These are phyloP conservation scores for Lepilemur ruficaudatus DNA, from an alignment of 2,797 vertebrate species.

Conservation along the genomic window DNA sequence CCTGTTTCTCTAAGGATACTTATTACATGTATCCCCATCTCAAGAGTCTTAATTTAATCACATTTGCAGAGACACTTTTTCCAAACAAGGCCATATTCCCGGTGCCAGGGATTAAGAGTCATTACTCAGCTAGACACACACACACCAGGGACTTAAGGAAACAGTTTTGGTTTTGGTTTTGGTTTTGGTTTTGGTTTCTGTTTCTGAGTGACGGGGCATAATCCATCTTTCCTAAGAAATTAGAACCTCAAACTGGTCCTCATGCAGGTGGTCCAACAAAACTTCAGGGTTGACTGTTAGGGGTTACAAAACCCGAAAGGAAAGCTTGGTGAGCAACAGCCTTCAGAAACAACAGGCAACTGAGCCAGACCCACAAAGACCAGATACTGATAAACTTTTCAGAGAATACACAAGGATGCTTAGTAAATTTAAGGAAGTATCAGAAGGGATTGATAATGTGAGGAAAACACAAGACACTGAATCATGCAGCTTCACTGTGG, in stretches of 20 bases:
- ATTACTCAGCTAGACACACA: neutral
- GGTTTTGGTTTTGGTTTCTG: neutral
- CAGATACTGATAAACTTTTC: neutral
- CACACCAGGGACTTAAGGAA: neutral
- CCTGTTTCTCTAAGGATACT: neutral
- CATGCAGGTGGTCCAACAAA: neutral
- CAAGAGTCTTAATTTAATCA: neutral
- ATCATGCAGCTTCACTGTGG: neutral
- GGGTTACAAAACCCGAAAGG: neutral
- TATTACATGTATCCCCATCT: neutral
- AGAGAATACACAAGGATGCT: accelerated
- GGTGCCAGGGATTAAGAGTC: neutral
- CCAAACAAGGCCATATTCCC: neutral
- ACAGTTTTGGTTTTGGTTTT: neutral
- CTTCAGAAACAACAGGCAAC: neutral
- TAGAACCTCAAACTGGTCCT: neutral
- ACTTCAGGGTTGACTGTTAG: neutral
- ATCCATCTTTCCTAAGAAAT: neutral
- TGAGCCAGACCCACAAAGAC: neutral
- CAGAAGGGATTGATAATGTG: neutral
- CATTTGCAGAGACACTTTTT: neutral
- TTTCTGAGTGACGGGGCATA: neutral
- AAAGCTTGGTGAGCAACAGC: neutral
- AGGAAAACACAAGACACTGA: neutral
- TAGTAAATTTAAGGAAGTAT: accelerated